A percentile compares a stretch with the other conserved stretches of the same genome.
Conservation (phyloP, 2,888 invertebrate species). For the Lingula anatina region DNA sequence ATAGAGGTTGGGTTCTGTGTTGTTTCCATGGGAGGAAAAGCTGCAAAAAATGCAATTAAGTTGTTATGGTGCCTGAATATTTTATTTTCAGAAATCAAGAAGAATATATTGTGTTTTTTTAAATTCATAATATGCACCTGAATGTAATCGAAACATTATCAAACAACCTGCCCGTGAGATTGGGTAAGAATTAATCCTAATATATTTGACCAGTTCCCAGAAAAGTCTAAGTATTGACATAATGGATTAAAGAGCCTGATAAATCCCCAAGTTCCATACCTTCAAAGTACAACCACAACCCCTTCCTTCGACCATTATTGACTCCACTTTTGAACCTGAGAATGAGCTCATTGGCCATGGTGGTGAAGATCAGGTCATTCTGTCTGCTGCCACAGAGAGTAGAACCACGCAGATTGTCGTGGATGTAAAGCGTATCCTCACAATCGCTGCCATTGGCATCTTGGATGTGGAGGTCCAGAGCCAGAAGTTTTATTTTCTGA, state of each 20-base stretch:
- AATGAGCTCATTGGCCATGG: slow-evolving; percentile 23
- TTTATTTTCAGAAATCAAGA: neutral
- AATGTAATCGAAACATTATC: no score
- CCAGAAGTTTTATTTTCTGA: slow-evolving; percentile 32
- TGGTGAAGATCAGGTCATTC: slow-evolving; percentile 23
- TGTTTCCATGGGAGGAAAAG: slow-evolving; percentile 18
- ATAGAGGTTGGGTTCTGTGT: slow-evolving; percentile 7
- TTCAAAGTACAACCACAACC: slow-evolving; percentile 47
- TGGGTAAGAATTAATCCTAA: no score
- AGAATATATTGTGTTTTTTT: neutral
- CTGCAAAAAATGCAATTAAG: slow-evolving; percentile 11
- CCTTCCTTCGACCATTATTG: no score
- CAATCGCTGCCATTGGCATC: slow-evolving; percentile 24
- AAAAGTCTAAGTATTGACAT: neutral
- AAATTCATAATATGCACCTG: no score
- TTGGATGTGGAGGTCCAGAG: slow-evolving; percentile 38
- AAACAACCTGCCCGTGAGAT: no score
- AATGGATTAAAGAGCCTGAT: neutral
- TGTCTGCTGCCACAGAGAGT: slow-evolving; percentile 35
- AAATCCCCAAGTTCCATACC: no score
- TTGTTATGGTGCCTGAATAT: neutral
- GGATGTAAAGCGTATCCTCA: slow-evolving; percentile 34
- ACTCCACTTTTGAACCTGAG: slow-evolving; percentile 20
- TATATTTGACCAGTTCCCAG: neutral
- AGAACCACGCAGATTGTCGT: slow-evolving; percentile 26